Percentiles rank a stretch among this genome's conserved stretches.
These are phyloP conservation scores for Littorina saxatilis DNA, from an alignment of 1,140 invertebrate species.

Conservation along the genomic window DNA sequence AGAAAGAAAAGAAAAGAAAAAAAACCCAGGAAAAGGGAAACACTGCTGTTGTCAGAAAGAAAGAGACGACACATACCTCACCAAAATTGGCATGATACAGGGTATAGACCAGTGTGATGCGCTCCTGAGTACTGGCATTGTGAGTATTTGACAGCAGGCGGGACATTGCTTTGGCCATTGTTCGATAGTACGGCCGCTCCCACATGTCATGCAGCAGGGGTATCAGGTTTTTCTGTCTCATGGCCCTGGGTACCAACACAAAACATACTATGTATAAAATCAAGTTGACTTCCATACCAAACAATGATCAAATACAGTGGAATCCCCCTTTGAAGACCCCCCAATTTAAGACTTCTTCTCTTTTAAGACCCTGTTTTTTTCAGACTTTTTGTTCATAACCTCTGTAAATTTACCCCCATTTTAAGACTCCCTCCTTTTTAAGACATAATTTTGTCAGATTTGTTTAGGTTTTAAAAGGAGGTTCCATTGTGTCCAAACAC, in stretches of 20 bases:
- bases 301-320: too few relatives aligned
- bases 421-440: too few relatives aligned
- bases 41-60: background rate
- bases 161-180: conserved; percentile 2
- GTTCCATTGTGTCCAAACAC: too few relatives aligned
- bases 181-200: conserved; percentile 30
- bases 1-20: background rate
- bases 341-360: too few relatives aligned
- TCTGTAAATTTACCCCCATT: too few relatives aligned
- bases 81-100: background rate
- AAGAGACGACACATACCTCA: conserved; percentile 21
- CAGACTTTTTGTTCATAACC: too few relatives aligned
- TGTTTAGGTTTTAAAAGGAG: too few relatives aligned
- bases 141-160: background rate
- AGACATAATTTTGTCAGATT: too few relatives aligned
- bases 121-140: background rate
- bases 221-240: conserved; percentile 10
- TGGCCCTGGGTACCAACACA: background rate
- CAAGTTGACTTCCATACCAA: too few relatives aligned
- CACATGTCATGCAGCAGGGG: conserved; percentile 14
- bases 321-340: too few relatives aligned
- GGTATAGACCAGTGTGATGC: conserved; percentile 26
- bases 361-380: too few relatives aligned
- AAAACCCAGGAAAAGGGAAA: background rate
- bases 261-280: too few relatives aligned